These are phyloP conservation scores for Drosophila bipectinata DNA, from an alignment of 1,140 invertebrate species.

Conservation along the genomic window DNA sequence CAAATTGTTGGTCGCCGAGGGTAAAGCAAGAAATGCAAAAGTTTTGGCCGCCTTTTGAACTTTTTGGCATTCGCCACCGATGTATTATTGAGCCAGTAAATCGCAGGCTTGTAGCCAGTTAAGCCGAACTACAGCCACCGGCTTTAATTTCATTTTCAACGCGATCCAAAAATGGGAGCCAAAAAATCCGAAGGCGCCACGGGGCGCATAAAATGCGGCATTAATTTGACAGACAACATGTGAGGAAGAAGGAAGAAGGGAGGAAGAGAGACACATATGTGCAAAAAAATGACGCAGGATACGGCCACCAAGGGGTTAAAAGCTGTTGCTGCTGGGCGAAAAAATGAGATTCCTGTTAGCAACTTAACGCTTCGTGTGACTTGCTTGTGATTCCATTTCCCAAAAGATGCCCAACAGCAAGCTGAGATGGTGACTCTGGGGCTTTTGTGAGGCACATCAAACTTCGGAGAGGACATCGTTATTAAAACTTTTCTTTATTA, in stretches of 20 bases:
- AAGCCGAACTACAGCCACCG: constrained; percentile 32
- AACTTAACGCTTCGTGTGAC: constrained; percentile 38
- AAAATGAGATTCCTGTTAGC: constrained; percentile 6
- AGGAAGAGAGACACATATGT: constrained; percentile 13
- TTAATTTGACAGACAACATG: constrained; percentile 47
- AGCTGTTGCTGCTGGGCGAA: constrained; percentile 11
- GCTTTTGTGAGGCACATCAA: no score
- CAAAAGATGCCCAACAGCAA: constrained; percentile 16
- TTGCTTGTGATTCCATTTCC: constrained; percentile 15
- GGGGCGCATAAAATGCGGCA: constrained; percentile 38
- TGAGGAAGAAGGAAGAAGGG: constrained; percentile 3
- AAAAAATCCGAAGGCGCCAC: constrained; percentile 15
- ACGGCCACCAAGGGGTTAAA: constrained; percentile 34
- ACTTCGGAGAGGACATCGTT: no score
- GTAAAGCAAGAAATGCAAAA: constrained; percentile 25
- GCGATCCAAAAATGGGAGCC: neutral
- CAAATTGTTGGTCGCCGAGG: constrained; percentile 50
- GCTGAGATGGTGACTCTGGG: neutral
- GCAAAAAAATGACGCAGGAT: neutral
- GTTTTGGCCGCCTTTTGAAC: constrained; percentile 63
- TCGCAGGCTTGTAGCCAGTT: constrained; percentile 37
- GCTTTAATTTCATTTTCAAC: constrained; percentile 42
- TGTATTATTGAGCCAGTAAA: constrained; percentile 50
- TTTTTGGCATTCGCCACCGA: constrained; percentile 57
- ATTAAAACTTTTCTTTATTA: no score